Base-by-base conservation (phyloP, 1,140 invertebrate species). In the Atopsyche davidsoni region DNA sequence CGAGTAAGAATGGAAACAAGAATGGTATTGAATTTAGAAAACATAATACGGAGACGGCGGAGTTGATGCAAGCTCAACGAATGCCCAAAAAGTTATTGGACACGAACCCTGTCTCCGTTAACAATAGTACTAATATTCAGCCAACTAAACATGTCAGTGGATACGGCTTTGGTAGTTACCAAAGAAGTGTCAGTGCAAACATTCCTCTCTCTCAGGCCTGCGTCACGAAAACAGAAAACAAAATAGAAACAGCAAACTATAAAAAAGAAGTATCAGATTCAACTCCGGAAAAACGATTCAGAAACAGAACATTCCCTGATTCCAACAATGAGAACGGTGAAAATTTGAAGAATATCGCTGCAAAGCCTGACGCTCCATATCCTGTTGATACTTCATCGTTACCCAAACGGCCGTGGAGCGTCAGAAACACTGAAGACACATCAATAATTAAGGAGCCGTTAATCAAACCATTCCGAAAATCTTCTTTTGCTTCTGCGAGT, bases 201-300 rank as follows among this genome's bases (percentile, higher is more conserved):
- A 72, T 4, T 25, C 45, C 44, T 58, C 62, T 4, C 21, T 42
- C 42, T 6, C 46, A 46, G 43, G 21, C 39, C n/a, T 32, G 41
- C 3, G 38, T 48, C 22, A 35, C 44, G 4, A 57, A 57, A 42
- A 38, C 36, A 28, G 55, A 58, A 38, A 42, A 35, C 40, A 56
- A 65, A 65, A 17, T 49, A 61, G 17, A 74, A 64, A 59, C 55
- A 9, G 18, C 44, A 13, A 70, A 68, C 64, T 74, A 72, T 43
- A 74, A 72, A 35, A 74, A 72, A 54, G 72, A 74, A 57, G 64
- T 70, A n/a, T 70, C 70, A 11, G 72, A 74, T 44, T 70, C 66
- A 0, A 74, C 70, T 3, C 72, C 72, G 3, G 70, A 74, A 46
- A 74, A 74, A 45, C 60, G 69, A 56, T 47, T 74, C 4, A 59